These are phyloP conservation scores for Ursus arctos DNA, from an alignment of 2,113 vertebrate genomes.

Conservation along the genomic window DNA sequence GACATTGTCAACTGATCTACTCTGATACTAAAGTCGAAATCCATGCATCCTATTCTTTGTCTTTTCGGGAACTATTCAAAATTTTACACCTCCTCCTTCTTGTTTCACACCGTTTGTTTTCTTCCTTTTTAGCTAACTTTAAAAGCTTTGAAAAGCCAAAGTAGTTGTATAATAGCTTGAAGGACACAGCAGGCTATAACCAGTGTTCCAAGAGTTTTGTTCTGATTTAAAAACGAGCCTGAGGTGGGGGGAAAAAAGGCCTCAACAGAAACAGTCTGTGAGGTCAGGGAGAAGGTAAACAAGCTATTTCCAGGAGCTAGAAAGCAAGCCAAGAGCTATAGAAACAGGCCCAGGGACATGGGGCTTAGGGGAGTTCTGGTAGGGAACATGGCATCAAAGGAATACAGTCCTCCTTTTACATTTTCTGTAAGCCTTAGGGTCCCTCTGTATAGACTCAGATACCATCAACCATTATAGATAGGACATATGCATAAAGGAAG, in stretches of 20 bases:
- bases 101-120: conserved; percentile 40
- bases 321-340: neutral
- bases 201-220: conserved; percentile 57
- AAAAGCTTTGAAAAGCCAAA: conserved; percentile 48
- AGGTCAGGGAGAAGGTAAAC: neutral
- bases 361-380: neutral
- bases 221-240: conserved; percentile 65
- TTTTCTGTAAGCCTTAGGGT: neutral
- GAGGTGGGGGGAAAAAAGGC: neutral
- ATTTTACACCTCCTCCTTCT: neutral
- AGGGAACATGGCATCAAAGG: neutral
- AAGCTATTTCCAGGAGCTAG: conserved; percentile 38
- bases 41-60: neutral
- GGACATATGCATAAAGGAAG: neutral
- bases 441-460: neutral
- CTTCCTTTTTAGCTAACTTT: conserved; percentile 30
- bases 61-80: conserved; percentile 1
- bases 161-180: conserved; percentile 60
- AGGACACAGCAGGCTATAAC: conserved; percentile 57
- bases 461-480: neutral
- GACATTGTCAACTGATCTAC: neutral
- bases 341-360: neutral
- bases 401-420: neutral
- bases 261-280: conserved; percentile 43
- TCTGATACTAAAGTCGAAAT: neutral